A percentile compares a stretch with the other conserved stretches of the same genome.
phyloP scores from a whole-genome alignment of 2,797 vertebrate species.

The Rhynchonycteris naso region DNA sequence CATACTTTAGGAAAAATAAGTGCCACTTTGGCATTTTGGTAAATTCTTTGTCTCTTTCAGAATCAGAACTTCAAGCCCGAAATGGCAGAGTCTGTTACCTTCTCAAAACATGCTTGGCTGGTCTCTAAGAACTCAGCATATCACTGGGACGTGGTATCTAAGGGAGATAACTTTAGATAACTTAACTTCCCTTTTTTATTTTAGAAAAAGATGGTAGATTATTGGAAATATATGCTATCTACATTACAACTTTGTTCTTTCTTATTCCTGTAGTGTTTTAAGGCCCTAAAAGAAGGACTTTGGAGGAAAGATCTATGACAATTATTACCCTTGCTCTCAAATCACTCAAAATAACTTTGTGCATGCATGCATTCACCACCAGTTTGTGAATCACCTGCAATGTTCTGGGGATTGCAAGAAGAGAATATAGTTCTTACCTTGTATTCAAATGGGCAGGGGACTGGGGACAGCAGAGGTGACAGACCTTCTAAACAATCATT shows the following conservation, averaged over 20 bases:
- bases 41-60: constrained; percentile 29
- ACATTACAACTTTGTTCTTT: background rate
- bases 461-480: background rate
- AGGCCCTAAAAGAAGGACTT: background rate
- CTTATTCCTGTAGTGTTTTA: background rate
- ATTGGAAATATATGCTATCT: background rate
- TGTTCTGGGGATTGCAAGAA: background rate
- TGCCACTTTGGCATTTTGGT: background rate
- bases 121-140: constrained; percentile 40
- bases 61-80: background rate
- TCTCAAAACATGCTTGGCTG: background rate
- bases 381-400: background rate
- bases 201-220: background rate
- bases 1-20: constrained; percentile 20
- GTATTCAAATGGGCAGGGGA: background rate
- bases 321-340: background rate
- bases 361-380: background rate
- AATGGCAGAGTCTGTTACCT: background rate
- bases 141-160: background rate
- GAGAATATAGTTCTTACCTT: background rate
- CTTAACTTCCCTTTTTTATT: background rate
- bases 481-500: background rate
- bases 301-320: background rate
- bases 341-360: background rate
- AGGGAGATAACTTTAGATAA: background rate